These are phyloP conservation scores for Lophius americanus DNA, from an alignment of 2,797 vertebrate genomes.

Conservation along the genomic window DNA sequence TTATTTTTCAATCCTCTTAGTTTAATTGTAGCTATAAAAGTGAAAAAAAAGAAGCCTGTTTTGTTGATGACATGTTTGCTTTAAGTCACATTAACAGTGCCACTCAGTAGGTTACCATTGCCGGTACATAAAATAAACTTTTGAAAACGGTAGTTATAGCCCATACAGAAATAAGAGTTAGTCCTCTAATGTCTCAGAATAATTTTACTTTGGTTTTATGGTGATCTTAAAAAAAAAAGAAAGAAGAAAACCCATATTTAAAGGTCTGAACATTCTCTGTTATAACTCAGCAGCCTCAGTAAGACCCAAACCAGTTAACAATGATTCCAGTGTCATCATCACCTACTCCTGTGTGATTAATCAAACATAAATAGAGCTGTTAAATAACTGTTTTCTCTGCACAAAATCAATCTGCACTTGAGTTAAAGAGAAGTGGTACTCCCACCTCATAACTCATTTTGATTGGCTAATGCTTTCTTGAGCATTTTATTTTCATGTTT, in stretches of 20 bases:
- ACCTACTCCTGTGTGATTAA: constrained; percentile 39
- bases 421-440: constrained; percentile 36
- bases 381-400: not conserved
- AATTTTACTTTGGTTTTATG: constrained; percentile 56
- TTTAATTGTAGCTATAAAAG: constrained; percentile 54
- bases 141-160: constrained; percentile 46
- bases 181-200: constrained; percentile 40
- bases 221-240: constrained; percentile 32
- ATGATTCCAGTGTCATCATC: constrained; percentile 30
- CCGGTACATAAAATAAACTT: constrained; percentile 42
- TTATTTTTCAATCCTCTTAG: constrained; percentile 57
- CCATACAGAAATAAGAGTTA: constrained; percentile 38
- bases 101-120: constrained; percentile 62
- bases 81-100: constrained; percentile 64
- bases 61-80: constrained; percentile 60
- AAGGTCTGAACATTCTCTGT: constrained; percentile 30
- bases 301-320: constrained; percentile 14
- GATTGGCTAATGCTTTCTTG: constrained; percentile 25
- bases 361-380: constrained; percentile 6
- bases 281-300: constrained; percentile 48
- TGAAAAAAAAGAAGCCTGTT: constrained; percentile 31
- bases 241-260: constrained; percentile 20
- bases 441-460: constrained; percentile 20
- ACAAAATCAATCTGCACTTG: not conserved
- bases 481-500: constrained; percentile 19